Evolutionary conservation across 2,888 invertebrate genomes (phyloP).

Genomic region (Apotomis betuletana): DNA sequence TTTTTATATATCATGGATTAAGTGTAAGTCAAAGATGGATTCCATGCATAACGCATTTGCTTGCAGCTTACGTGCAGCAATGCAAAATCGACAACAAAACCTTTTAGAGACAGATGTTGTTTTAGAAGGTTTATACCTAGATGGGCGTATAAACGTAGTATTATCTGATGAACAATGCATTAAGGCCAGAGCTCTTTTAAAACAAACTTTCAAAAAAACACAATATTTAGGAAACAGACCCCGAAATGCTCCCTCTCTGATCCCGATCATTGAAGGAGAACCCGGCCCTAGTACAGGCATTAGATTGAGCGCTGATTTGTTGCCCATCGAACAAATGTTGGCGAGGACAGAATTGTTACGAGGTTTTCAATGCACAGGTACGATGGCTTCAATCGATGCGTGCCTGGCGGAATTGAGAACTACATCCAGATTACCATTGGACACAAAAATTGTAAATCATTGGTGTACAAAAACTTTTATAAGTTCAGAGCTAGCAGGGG

Average conservation of each 20-base stretch:
- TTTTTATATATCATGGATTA: conserved; percentile 1
- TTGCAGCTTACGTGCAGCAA: background rate
- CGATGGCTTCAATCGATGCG: background rate
- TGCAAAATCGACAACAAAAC: background rate
- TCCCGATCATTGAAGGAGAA: conserved; percentile 1
- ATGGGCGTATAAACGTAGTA: conserved; percentile 8
- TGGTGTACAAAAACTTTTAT: background rate
- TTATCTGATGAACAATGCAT: conserved; percentile 14
- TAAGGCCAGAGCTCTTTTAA: conserved; percentile 19
- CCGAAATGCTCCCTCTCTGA: background rate
- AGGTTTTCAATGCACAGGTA: background rate
- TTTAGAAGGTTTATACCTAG: conserved; percentile 19
- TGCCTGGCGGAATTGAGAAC: background rate
- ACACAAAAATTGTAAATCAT: conserved; percentile 13
- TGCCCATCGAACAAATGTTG: conserved; percentile 3
- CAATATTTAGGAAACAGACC: too few relatives aligned
- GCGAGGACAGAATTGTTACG: conserved; percentile 1
- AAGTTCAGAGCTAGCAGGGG: conserved; percentile 9
- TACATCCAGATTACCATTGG: conserved; percentile 11
- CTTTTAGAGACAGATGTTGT: conserved; percentile 13
- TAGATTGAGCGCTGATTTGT: conserved; percentile 1
- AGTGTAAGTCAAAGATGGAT: conserved; percentile 3
- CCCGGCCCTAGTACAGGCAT: conserved; percentile 1
- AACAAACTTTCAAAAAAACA: background rate
- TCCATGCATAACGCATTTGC: conserved; percentile 1